phyloP scores from a whole-genome alignment of 2,797 vertebrate genomes.

The Adelosebastes latens region DNA sequence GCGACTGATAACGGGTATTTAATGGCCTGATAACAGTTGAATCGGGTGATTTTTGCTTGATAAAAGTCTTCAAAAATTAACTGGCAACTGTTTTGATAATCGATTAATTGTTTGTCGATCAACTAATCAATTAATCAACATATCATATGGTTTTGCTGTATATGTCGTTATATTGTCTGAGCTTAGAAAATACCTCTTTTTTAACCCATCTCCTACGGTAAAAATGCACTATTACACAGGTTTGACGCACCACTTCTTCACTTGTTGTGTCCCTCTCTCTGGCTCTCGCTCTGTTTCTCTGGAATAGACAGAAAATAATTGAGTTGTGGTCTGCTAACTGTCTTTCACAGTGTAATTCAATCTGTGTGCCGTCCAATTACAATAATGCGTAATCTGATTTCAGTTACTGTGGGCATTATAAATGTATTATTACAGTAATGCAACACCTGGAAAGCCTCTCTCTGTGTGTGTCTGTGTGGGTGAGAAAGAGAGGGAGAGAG shows the following conservation, averaged over 20 bases:
- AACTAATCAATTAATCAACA: background rate
- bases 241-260: background rate
- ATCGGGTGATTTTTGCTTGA: too few species aligned
- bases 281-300: background rate
- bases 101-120: too few species aligned
- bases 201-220: background rate
- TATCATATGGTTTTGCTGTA: too few species aligned
- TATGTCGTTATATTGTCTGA: background rate
- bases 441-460: constrained; percentile 36
- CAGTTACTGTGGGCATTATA: constrained; percentile 23
- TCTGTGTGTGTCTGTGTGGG: background rate
- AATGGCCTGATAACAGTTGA: too few species aligned
- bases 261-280: background rate
- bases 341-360: constrained; percentile 55
- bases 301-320: constrained; percentile 26
- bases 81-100: too few species aligned
- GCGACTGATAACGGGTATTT: too few species aligned
- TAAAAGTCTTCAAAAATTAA: too few species aligned
- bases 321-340: constrained; percentile 28
- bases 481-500: background rate
- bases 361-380: constrained; percentile 40
- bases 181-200: background rate
- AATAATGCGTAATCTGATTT: constrained; percentile 62
- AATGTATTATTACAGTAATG: constrained; percentile 54
- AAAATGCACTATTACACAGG: background rate